Conservation (phyloP, 2,113 vertebrate genomes). For the Mystacornis crossleyi region DNA sequence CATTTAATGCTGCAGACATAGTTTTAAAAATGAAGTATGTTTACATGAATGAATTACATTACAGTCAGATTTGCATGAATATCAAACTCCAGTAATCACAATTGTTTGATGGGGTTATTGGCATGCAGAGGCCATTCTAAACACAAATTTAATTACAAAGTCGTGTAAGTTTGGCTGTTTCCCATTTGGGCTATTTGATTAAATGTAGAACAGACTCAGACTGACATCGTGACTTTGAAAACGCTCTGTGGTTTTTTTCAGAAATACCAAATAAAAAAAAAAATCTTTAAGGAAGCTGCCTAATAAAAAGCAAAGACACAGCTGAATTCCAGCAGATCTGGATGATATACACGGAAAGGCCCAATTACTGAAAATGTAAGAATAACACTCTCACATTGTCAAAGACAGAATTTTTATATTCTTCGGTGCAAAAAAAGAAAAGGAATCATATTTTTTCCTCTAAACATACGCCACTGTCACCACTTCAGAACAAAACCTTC, state of each 20-base stretch:
- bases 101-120: background rate
- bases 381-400: background rate
- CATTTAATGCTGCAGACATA: background rate
- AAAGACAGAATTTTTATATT: background rate
- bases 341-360: background rate
- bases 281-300: slow-evolving; percentile 2
- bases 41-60: background rate
- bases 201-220: slow-evolving; percentile 40
- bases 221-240: slow-evolving; percentile 33
- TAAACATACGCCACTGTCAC: background rate
- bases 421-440: background rate
- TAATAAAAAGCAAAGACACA: slow-evolving; percentile 50
- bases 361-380: background rate
- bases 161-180: background rate
- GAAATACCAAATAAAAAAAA: slow-evolving; percentile 16
- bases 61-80: background rate
- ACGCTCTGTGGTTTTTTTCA: background rate
- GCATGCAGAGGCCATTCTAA: slow-evolving; percentile 31
- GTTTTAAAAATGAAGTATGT: background rate
- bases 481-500: background rate
- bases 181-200: slow-evolving; percentile 24
- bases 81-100: background rate
- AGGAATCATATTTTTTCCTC: background rate
- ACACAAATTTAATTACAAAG: slow-evolving; percentile 23
- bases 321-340: slow-evolving; percentile 28